Base-by-base conservation (phyloP, 1,140 invertebrate genomes). In the Triops longicaudatus region DNA sequence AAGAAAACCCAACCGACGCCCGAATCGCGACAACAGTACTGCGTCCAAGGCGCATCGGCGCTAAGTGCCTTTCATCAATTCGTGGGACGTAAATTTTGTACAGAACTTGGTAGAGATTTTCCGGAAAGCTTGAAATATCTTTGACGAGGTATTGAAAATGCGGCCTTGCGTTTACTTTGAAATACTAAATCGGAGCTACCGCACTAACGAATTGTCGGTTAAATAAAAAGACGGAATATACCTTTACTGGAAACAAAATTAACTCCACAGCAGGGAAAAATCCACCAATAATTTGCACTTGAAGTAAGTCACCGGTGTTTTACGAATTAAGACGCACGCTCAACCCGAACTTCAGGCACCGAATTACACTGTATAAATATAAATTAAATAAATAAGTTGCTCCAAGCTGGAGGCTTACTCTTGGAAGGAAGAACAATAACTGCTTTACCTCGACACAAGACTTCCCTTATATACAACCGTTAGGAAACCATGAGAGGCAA, bases 361-460 rank as follows among this genome's bases (percentile, higher is more conserved):
- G 17, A 63, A 63, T 63, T 63, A 14, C 50, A 63, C 50, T 37
- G 31, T 37, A 37, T 63, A 63, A 63, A 63, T 63, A 63, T 63
- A 63, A 63, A 63, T 63, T 12, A 63, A 63, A 63, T 63, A 63
- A 63, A 63, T 63, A 22, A 12, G 6, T 22, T 63, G 50, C 22
- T 63, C 50, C 50, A 63, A 63, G 50, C 50, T 63, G 22, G 50
- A 22, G 22, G 50, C 50, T 22, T n/a, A 63, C 50, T 17, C 50
- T 63, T 63, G 50, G 50, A 63, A 63, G 22, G 50, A 63, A 63
- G 50, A 63, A 63, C 50, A 63, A 63, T 63, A 63, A 63, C 50
- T 63, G 50, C 22, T 17, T 63, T 63, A 63, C 17, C n/a, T 22
- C 22, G 22, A 22, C 22, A 22, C 22, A n/a, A 63, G 10, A n/a